A percentile compares a stretch with the other conserved stretches of the same genome.
Evolutionary conservation across 2,797 vertebrate species (phyloP).

Genomic region (Xenentodon cancila): DNA sequence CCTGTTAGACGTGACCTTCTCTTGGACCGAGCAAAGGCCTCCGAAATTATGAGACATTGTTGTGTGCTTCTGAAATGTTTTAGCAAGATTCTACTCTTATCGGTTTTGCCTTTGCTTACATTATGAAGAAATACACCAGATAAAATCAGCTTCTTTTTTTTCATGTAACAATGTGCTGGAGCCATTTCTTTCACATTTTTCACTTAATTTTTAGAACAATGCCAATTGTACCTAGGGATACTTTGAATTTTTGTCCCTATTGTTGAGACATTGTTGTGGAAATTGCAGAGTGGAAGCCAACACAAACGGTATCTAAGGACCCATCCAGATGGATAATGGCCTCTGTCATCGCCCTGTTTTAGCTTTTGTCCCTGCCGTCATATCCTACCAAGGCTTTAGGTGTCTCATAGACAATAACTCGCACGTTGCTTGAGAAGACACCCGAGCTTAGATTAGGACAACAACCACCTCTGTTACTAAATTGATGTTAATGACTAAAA

Average conservation of each 20-base stretch:
- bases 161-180: not conserved
- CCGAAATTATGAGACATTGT: conserved; percentile 38
- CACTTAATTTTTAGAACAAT: not conserved
- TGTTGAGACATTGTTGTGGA: not conserved
- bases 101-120: too few species aligned
- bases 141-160: conserved; percentile 1
- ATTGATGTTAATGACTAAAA: too few species aligned
- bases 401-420: not conserved
- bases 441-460: too few species aligned
- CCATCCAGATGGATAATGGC: not conserved
- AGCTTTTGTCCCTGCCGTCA: not conserved
- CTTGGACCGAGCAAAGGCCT: conserved; percentile 47
- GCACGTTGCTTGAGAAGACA: too few species aligned
- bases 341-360: not conserved
- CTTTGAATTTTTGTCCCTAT: not conserved
- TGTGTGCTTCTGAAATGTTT: conserved; percentile 5
- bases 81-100: not conserved
- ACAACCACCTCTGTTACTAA: too few species aligned
- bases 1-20: conserved; percentile 69
- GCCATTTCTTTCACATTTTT: not conserved
- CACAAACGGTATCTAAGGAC: not conserved
- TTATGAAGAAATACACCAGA: not conserved
- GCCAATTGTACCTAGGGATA: not conserved
- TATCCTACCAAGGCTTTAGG: not conserved
- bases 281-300: not conserved